Conservation (phyloP, 2,113 vertebrate genomes). For the Natator depressus region DNA sequence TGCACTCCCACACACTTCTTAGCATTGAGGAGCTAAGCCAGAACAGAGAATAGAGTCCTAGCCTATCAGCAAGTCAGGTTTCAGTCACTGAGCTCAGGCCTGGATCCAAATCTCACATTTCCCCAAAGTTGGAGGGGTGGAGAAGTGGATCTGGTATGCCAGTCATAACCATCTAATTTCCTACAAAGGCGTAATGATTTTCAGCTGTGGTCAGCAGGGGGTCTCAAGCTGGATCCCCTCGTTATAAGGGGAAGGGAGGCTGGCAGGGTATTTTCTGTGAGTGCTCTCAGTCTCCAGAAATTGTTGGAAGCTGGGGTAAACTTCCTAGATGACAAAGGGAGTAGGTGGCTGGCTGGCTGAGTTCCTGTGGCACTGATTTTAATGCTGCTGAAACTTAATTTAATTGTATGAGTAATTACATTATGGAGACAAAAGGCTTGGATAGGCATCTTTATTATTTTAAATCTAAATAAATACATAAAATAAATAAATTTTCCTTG, state of each 20-base stretch:
- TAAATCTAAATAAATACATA: background rate
- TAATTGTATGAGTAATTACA: background rate
- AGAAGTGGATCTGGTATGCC: background rate
- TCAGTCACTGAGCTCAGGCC: background rate
- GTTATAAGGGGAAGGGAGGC: background rate
- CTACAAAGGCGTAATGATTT: background rate
- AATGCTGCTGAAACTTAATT: background rate
- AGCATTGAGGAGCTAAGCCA: background rate
- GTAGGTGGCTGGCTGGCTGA: background rate
- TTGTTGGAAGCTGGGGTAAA: background rate
- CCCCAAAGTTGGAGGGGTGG: background rate
- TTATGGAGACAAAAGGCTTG: background rate
- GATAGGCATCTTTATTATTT: background rate
- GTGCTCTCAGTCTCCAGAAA: background rate
- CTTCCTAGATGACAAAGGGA: background rate
- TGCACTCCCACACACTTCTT: background rate
- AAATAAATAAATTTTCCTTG: background rate
- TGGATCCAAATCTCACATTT: background rate
- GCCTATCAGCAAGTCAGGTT: background rate
- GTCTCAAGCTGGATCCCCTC: background rate
- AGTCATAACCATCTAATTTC: background rate
- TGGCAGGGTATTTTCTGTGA: background rate
- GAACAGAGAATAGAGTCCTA: background rate
- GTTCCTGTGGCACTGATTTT: background rate
- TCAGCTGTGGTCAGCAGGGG: background rate